A percentile compares a stretch with the other conserved stretches of the same genome.
phyloP scores from a whole-genome alignment of 2,113 vertebrate species.

The Desmodus rotundus region DNA sequence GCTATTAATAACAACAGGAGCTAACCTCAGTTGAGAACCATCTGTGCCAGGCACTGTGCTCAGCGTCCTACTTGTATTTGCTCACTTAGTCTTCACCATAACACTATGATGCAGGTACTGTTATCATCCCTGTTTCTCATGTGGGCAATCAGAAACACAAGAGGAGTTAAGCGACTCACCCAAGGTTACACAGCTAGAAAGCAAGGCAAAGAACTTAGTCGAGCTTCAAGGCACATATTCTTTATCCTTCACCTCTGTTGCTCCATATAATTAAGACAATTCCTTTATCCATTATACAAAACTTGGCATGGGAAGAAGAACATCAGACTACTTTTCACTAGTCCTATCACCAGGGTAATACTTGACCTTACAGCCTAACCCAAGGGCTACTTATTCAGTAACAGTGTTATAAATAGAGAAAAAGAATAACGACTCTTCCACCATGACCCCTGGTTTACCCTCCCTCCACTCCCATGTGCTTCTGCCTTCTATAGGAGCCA shows the following conservation, averaged over 20 bases:
- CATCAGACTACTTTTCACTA: neutral
- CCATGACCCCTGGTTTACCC: neutral
- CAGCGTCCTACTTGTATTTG: neutral
- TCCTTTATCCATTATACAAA: neutral
- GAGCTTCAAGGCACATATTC: neutral
- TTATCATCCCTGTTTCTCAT: neutral
- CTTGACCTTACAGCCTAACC: neutral
- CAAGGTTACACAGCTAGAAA: neutral
- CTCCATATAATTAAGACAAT: neutral
- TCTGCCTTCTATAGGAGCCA: neutral
- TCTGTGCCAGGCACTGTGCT: neutral
- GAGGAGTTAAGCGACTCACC: neutral
- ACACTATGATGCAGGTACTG: rapidly evolving
- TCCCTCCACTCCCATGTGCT: neutral
- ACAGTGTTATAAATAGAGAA: neutral
- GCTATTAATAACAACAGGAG: neutral
- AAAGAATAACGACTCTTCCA: neutral
- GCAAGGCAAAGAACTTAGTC: neutral
- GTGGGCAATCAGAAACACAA: neutral
- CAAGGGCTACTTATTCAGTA: neutral
- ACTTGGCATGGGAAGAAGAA: neutral
- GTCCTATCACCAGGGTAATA: neutral
- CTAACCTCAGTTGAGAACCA: neutral
- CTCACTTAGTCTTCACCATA: neutral
- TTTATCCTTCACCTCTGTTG: neutral